phyloP scores from a whole-genome alignment of 2,113 vertebrate genomes.

The Petrocephalus zakoni region DNA sequence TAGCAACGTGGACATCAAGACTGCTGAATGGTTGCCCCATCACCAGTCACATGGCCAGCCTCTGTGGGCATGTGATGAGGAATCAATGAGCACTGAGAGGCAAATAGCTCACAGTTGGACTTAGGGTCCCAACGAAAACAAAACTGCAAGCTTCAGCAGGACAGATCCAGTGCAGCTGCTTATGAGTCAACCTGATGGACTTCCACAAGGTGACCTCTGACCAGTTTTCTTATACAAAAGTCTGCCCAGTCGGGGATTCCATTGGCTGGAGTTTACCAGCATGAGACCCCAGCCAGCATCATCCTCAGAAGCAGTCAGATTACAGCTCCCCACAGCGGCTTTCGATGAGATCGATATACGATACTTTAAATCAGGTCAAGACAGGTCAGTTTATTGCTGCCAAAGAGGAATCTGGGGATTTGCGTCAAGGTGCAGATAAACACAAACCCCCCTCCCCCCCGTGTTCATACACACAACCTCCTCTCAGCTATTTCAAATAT shows the following conservation, averaged over 20 bases:
- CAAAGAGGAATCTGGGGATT: neutral
- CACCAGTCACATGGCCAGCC: neutral
- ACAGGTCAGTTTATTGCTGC: neutral
- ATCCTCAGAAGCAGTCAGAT: neutral
- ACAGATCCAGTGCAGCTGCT: neutral
- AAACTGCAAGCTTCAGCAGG: neutral
- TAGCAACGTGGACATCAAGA: neutral
- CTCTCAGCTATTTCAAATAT: conserved; percentile 2
- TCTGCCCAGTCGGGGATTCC: neutral
- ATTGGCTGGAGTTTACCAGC: neutral
- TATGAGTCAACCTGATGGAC: neutral
- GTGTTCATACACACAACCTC: neutral
- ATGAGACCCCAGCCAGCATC: neutral
- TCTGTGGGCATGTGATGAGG: neutral
- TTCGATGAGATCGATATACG: neutral
- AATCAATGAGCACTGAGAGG: neutral
- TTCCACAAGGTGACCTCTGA: neutral
- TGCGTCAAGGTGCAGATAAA: neutral
- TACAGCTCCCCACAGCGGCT: neutral
- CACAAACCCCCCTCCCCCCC: neutral
- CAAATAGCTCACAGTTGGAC: neutral
- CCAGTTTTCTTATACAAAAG: neutral
- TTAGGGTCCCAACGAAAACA: neutral
- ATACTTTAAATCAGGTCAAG: neutral
- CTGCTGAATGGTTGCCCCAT: neutral